Evolutionary conservation across 2,888 invertebrate species (phyloP), one percentile per base, ranked within the genome.

Genomic region (Lampropteryx suffumata): DNA sequence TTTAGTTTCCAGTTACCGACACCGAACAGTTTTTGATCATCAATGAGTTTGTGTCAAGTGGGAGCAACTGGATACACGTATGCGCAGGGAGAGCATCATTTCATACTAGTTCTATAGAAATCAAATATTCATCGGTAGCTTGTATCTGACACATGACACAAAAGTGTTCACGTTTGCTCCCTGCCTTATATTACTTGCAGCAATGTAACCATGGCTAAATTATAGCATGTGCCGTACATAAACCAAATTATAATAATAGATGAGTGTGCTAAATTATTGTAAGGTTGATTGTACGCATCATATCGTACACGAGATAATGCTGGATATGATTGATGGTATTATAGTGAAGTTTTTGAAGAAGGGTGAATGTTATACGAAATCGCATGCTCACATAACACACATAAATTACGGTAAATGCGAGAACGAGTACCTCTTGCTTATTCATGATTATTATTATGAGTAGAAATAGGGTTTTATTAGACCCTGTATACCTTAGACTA

Each of bases 241-340:
- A 54, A 59, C 50, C 44, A 59, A 62, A 62, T 59, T 51, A 58
- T 50, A 59, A 58, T 59, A 58, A 63, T 53, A 64, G 55, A 68
- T 63, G 67, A 66, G 62, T 63, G 60, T 67, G 69, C 64, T 70
- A 64, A 24, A 24, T 24, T 67, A 70, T 67, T 59, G 59, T 44
- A 45, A 37, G 46, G 52, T 40, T 59, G 57, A 61, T 58, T 55
- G 61, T 34, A 27, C 37, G 42, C 61, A 65, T 70, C 68, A 58
- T 68, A 71, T 69, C 65, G 58, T 65, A 62, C 56, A 65, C 35
- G 62, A 78, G 79, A 82, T 82, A 78, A 76, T 75, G 70, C 72
- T 37, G 65, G 65, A 60, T 71, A 76, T 84, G 85, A 87, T 85
- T 84, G 82, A 87, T 87, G 79, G 70, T 64, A 63, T 67, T 62